Evolutionary conservation across 2,113 vertebrate species (phyloP), one percentile per base, ranked within the genome.

Genomic region (Sterrhoptilus dennistouni): DNA sequence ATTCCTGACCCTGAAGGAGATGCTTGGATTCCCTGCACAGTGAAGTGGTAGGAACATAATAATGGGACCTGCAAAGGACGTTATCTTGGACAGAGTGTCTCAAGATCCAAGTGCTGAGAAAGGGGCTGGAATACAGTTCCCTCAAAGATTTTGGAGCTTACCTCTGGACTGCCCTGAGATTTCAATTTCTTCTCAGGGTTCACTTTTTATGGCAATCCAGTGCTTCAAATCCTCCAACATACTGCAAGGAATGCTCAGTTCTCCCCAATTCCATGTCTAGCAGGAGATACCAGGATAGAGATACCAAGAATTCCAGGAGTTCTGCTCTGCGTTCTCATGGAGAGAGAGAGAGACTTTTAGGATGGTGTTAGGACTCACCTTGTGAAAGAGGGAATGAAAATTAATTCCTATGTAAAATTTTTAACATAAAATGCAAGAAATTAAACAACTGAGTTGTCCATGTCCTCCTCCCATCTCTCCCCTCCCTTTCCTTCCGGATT

Each of bases 261-360:
- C 6, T 18, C 7, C 23, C 1, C 0, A 0, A 61, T 81, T 49
- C 36, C 21, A 28, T 45, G 19, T 31, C 35, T 40, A 64, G 12
- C 21, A 45, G 45, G 44, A 44, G 44, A 44, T 44, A 44, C 44
- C 44, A 44, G 44, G 33, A 21, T 14, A 29, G 2, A 29, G 21
- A 31, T n/a, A 19, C 7, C 6, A 50, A 47, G 25, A 74, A 63
- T 50, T 18, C 14, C 20, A 59, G 14, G 5, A 10, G 13, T 29
- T 61, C 60, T 80, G 29, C 28, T 79, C 1, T 49, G n/a, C 19
- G n/a, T 83, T 28, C 27, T 50, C 15, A 47, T 19, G 16, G 44
- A 82, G 22, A 81, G 19, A 81, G 19, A 81, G 50, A n/a, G 8
- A 15, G 18, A 66, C 11, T 14, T 61, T 94, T 27, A 28, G 0